These are phyloP conservation scores for Cyanoliseus patagonus DNA, from an alignment of 2,113 vertebrate genomes.

Conservation along the genomic window DNA sequence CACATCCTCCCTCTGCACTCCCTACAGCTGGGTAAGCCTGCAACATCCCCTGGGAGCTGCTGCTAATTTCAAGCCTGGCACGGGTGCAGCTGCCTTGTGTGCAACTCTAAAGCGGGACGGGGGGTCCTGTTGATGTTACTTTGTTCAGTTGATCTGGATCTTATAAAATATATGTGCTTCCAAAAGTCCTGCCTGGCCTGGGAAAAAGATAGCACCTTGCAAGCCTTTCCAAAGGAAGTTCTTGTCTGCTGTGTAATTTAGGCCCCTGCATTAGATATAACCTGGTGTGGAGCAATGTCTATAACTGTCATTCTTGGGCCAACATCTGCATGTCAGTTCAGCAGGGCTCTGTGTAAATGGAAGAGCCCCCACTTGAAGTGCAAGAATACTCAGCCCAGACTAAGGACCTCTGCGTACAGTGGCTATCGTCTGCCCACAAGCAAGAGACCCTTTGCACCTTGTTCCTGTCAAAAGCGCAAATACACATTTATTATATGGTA, in stretches of 20 bases:
- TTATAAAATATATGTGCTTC: neutral
- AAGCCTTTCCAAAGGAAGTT: neutral
- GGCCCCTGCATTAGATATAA: neutral
- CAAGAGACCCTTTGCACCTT: neutral
- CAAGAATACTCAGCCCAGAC: neutral
- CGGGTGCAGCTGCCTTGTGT: neutral
- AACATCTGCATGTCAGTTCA: neutral
- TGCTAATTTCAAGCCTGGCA: neutral
- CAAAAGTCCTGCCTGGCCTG: neutral
- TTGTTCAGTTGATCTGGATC: neutral
- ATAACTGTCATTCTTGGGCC: neutral
- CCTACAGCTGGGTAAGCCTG: neutral
- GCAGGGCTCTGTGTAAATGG: neutral
- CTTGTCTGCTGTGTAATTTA: neutral
- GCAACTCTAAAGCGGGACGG: neutral
- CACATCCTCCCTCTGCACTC: neutral
- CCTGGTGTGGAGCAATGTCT: neutral
- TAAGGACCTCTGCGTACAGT: neutral
- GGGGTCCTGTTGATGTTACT: neutral
- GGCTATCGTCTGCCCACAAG: neutral
- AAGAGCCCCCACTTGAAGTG: neutral
- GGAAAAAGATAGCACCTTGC: neutral
- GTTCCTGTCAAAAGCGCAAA: neutral
- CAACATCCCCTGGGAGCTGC: neutral
- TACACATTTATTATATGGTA: accelerated